Evolutionary conservation across 2,797 vertebrate species (phyloP).

Genomic region (Pangasius krempfi): DNA sequence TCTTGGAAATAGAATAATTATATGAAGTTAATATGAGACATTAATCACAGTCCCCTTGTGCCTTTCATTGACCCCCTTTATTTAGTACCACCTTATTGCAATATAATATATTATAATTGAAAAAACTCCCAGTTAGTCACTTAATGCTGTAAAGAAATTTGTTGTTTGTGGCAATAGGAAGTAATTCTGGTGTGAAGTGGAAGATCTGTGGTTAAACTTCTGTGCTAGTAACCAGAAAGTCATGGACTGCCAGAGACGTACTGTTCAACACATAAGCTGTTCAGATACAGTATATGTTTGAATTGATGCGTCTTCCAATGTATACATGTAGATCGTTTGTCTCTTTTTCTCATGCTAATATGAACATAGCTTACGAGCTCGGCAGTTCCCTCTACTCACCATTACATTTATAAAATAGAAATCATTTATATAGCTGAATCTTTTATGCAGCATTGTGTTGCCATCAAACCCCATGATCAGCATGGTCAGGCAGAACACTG

Average conservation of each 20-base stretch:
- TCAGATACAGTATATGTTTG: neutral
- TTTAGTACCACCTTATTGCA: neutral
- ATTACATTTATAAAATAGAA: neutral
- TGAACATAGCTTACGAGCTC: neutral
- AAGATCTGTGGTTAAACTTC: neutral
- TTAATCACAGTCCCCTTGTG: neutral
- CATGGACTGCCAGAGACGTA: neutral
- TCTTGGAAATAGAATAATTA: neutral
- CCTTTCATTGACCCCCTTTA: neutral
- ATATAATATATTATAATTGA: neutral
- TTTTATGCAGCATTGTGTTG: neutral
- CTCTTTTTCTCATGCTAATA: neutral
- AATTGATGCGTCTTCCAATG: neutral
- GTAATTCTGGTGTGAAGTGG: neutral
- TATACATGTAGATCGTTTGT: neutral
- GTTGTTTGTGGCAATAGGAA: neutral
- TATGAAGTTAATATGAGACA: neutral
- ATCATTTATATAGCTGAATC: neutral
- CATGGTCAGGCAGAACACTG: neutral
- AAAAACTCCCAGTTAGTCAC: neutral
- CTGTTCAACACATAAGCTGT: neutral
- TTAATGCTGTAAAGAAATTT: neutral
- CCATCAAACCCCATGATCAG: neutral
- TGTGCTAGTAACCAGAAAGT: neutral
- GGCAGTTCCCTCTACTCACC: neutral